phyloP scores from a whole-genome alignment of 2,797 vertebrate genomes.

The Falco novaeseelandiae region DNA sequence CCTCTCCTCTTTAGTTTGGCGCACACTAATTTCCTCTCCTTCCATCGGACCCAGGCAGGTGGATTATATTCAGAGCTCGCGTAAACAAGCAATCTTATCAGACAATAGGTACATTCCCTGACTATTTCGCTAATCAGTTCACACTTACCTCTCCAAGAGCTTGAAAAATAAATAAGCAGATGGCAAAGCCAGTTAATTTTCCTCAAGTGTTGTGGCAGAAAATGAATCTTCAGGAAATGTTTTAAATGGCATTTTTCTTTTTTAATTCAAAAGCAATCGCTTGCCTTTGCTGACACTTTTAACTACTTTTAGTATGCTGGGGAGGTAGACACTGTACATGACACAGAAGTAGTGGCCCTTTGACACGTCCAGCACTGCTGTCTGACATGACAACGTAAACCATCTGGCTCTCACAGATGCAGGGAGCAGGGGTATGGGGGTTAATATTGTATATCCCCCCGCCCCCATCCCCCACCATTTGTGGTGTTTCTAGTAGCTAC shows the following conservation, averaged over 20 bases:
- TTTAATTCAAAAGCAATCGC: background rate
- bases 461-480: background rate
- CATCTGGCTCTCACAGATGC: constrained; percentile 45
- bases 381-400: constrained; percentile 31
- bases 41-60: background rate
- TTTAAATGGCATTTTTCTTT: background rate
- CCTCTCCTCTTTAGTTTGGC: background rate
- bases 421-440: background rate
- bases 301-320: background rate
- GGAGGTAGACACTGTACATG: background rate
- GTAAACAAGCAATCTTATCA: constrained; percentile 11
- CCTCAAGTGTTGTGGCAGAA: background rate
- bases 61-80: constrained; percentile 27
- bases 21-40: background rate
- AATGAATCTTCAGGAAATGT: constrained; percentile 5
- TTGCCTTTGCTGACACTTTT: background rate
- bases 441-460: background rate
- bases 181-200: constrained; percentile 40
- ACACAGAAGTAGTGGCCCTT: background rate
- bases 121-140: constrained; percentile 31
- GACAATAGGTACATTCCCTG: background rate
- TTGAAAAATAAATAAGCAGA: constrained; percentile 60
- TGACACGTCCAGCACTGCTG: constrained; percentile 23
- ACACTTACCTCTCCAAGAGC: constrained; percentile 44
- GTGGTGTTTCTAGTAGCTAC: background rate